These are phyloP conservation scores for Pyrocephalus nanus DNA, from an alignment of 2,797 vertebrate species.

Conservation along the genomic window DNA sequence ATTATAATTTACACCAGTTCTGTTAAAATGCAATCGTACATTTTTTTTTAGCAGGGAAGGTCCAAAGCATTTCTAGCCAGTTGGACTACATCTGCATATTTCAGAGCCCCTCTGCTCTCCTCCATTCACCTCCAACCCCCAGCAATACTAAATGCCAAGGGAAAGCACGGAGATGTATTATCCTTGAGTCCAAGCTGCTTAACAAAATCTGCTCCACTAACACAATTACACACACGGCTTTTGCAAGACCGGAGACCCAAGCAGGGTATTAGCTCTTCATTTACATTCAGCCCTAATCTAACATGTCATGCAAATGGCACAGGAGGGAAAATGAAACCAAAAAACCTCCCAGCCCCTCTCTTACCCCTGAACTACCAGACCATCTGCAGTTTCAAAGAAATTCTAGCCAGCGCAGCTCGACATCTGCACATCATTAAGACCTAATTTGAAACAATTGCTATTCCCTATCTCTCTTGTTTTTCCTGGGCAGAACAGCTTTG, in stretches of 20 bases:
- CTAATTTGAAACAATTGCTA: constrained; percentile 68
- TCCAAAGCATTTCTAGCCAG: neutral
- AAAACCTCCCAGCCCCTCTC: constrained; percentile 24
- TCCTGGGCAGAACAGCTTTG: constrained; percentile 57
- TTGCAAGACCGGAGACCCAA: neutral
- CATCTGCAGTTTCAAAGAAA: constrained; percentile 71
- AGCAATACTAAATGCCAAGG: neutral
- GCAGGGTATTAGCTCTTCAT: constrained; percentile 44
- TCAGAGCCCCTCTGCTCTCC: neutral
- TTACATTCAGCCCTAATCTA: constrained; percentile 58
- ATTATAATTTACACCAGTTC: neutral
- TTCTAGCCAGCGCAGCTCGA: constrained; percentile 18
- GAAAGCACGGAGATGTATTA: neutral
- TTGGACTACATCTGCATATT: neutral
- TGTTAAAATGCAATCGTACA: neutral
- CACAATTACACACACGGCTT: neutral
- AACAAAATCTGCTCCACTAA: neutral
- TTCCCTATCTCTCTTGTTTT: constrained; percentile 56
- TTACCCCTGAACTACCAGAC: constrained; percentile 46
- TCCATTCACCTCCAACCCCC: neutral
- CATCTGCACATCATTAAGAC: constrained; percentile 67
- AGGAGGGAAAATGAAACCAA: constrained; percentile 57
- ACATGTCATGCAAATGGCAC: constrained; percentile 60
- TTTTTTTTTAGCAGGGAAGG: neutral
- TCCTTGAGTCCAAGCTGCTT: neutral